Percentiles rank a stretch among this genome's conserved stretches.
These are phyloP conservation scores for Leptodirus hochenwartii DNA, from an alignment of 2,888 invertebrate species.

Conservation along the genomic window DNA sequence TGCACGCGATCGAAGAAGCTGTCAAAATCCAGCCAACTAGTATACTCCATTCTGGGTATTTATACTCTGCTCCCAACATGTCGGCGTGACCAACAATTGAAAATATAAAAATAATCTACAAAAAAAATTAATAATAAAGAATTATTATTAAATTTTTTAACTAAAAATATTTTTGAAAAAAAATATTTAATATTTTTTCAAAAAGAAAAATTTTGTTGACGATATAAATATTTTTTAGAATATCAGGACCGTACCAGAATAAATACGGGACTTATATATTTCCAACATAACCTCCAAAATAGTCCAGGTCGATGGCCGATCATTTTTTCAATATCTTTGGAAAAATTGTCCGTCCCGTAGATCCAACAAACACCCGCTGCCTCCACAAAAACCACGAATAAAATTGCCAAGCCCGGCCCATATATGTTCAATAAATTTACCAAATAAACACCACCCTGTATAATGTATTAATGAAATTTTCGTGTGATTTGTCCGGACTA, in stretches of 20 bases:
- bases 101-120: constrained; percentile 62
- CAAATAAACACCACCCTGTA: constrained; percentile 70
- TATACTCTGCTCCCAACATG: constrained; percentile 54
- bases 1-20: constrained; percentile 67
- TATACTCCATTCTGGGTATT: constrained; percentile 67
- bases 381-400: constrained; percentile 84
- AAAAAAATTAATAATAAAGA: constrained; percentile 9
- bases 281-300: constrained; percentile 76
- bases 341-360: constrained; percentile 69
- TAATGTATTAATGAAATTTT: constrained; percentile 1
- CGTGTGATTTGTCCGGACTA: no score
- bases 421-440: constrained; percentile 76
- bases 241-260: constrained; percentile 43
- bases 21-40: constrained; percentile 68
- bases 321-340: constrained; percentile 67
- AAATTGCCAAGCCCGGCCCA: constrained; percentile 70
- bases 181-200: neutral
- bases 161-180: neutral
- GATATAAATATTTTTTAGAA: constrained; percentile 1
- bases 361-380: constrained; percentile 82
- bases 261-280: constrained; percentile 71
- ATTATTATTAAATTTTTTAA: constrained; percentile 1
- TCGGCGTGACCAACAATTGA: constrained; percentile 66
- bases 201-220: neutral
- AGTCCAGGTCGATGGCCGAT: constrained; percentile 58